These are phyloP conservation scores for Cotesia vestalis DNA, from an alignment of 1,140 invertebrate species.

Conservation along the genomic window DNA sequence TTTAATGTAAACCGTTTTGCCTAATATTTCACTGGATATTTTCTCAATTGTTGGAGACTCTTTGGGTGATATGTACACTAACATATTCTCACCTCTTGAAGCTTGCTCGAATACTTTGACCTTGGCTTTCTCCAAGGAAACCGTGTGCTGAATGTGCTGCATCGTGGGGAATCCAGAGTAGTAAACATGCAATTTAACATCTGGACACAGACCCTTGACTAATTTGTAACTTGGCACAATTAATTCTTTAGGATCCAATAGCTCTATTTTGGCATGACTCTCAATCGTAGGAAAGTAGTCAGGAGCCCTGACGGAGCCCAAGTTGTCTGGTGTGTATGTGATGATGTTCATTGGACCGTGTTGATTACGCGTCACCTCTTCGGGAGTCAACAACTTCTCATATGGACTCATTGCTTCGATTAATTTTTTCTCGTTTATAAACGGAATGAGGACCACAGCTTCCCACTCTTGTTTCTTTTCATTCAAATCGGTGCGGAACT, in stretches of 20 bases:
- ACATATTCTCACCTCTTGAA: constrained; percentile 83
- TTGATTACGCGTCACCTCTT: constrained; percentile 80
- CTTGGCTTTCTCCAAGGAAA: constrained; percentile 73
- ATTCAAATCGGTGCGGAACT: constrained; percentile 91
- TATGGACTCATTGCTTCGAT: constrained; percentile 77
- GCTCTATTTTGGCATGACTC: constrained; percentile 69
- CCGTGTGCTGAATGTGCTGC: constrained; percentile 81
- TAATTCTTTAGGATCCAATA: constrained; percentile 70
- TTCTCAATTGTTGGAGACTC: constrained; percentile 52
- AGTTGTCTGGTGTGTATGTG: constrained; percentile 70
- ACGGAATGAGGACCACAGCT: constrained; percentile 95
- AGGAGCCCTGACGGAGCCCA: constrained; percentile 69
- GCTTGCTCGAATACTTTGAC: constrained; percentile 87
- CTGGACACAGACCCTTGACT: constrained; percentile 78
- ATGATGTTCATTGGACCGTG: constrained; percentile 89
- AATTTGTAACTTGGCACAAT: constrained; percentile 70
- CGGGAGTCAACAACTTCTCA: constrained; percentile 73
- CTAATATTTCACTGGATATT: constrained; percentile 73
- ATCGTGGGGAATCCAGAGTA: constrained; percentile 93
- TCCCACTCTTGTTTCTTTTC: constrained; percentile 98
- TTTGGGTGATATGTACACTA: constrained; percentile 72
- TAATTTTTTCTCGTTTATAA: constrained; percentile 82
- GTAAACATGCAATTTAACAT: constrained; percentile 75
- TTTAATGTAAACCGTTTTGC: constrained; percentile 78
- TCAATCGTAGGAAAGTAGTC: constrained; percentile 74